Evolutionary conservation across 1,140 invertebrate genomes (phyloP).

Genomic region (Ephestia elutella): DNA sequence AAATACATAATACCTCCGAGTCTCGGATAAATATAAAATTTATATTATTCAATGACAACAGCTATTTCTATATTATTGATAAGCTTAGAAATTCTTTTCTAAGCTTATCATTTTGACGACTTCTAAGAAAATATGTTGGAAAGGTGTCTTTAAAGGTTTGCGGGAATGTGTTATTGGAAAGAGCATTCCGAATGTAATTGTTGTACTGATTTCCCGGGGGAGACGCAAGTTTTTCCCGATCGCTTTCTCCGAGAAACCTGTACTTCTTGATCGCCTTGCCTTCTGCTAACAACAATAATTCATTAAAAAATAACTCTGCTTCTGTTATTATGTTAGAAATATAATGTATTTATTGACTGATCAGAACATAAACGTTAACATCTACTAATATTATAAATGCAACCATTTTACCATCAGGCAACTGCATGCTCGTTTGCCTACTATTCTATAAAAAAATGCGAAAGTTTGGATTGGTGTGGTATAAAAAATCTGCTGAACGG

Average conservation of each 20-base stretch:
- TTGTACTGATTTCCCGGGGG: conserved; percentile 65
- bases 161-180: conserved; percentile 49
- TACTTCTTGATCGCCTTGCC: conserved; percentile 15
- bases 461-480: too few relatives aligned
- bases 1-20: conserved; percentile 39
- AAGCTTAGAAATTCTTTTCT: conserved; percentile 6
- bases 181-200: conserved; percentile 64
- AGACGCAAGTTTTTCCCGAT: conserved; percentile 32
- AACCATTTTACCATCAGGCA: too few relatives aligned
- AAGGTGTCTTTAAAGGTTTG: conserved; percentile 37
- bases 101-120: too few relatives aligned
- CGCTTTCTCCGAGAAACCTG: conserved; percentile 29
- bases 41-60: too few relatives aligned
- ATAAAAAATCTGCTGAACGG: too few relatives aligned
- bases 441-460: too few relatives aligned
- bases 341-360: too few relatives aligned
- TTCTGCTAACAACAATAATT: conserved; percentile 35
- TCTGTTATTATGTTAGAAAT: too few relatives aligned
- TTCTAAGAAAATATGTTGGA: conserved; percentile 14
- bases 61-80: too few relatives aligned
- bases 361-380: too few relatives aligned
- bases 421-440: too few relatives aligned
- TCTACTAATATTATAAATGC: too few relatives aligned
- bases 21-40: conserved; percentile 29
- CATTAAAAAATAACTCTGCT: conserved; percentile 5